A percentile compares a stretch with the other conserved stretches of the same genome.
These are phyloP conservation scores for Eupleurogrammus muticus DNA, from an alignment of 2,797 vertebrate genomes.

Conservation along the genomic window DNA sequence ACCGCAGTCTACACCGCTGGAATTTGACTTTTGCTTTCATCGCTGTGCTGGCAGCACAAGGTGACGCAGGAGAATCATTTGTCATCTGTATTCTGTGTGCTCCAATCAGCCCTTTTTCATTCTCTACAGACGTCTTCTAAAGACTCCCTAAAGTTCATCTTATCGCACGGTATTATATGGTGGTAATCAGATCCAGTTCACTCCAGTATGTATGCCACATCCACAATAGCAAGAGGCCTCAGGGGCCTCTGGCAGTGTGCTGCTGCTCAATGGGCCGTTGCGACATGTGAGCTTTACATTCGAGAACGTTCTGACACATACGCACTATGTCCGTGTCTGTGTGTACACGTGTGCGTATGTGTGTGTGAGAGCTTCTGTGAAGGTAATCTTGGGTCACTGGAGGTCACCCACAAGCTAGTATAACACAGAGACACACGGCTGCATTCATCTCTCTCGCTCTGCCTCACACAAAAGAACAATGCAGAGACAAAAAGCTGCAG, in stretches of 20 bases:
- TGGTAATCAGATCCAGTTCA: constrained; percentile 3
- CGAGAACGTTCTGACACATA: constrained; percentile 54
- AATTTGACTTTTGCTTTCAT: constrained; percentile 1
- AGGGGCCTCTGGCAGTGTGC: constrained; percentile 30
- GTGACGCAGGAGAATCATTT: background rate
- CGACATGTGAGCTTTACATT: constrained; percentile 52
- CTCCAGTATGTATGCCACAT: background rate
- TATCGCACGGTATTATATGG: background rate
- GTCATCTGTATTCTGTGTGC: background rate
- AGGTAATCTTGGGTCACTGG: constrained; percentile 44
- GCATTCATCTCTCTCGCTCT: constrained; percentile 39
- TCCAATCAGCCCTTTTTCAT: background rate
- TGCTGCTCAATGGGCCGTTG: constrained; percentile 33
- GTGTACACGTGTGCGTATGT: constrained; percentile 18
- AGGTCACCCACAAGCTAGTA: constrained; percentile 41
- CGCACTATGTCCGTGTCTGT: constrained; percentile 5
- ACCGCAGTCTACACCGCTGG: constrained; percentile 26
- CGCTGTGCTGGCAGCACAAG: background rate
- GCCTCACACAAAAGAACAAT: constrained; percentile 58
- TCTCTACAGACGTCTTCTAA: background rate
- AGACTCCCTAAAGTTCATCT: constrained; percentile 2
- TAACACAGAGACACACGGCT: constrained; percentile 26
- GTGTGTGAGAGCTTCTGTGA: constrained; percentile 14
- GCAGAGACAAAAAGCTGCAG: constrained; percentile 13
- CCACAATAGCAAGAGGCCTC: constrained; percentile 21